A percentile compares a stretch with the other conserved stretches of the same genome.
Conservation (phyloP, 2,113 vertebrate genomes). For the Catharus fuscescens region DNA sequence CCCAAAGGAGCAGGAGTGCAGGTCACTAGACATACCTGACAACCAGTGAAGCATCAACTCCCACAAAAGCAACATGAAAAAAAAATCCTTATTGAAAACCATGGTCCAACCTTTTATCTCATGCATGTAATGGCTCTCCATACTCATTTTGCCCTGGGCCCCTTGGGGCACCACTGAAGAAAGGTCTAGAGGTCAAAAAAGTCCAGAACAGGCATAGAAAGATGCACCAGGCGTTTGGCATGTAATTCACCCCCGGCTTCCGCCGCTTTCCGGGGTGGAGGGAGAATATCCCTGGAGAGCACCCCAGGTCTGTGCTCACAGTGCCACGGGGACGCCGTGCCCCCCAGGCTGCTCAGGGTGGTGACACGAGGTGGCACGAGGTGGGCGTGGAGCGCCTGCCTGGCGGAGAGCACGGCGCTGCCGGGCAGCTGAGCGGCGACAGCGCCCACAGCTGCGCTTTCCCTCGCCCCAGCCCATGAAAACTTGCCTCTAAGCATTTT, state of each 20-base stretch:
- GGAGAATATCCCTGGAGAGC: neutral
- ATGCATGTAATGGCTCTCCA: neutral
- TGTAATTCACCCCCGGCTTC: neutral
- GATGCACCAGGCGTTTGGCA: neutral
- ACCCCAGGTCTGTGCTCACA: accelerated
- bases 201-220: neutral
- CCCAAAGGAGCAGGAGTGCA: neutral
- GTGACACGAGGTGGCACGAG: neutral
- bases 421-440: accelerated
- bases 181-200: constrained; percentile 10
- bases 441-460: neutral
- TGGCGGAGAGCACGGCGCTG: neutral
- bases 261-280: accelerated
- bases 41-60: constrained; percentile 47
- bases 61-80: neutral
- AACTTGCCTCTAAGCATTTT: neutral
- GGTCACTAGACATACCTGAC: constrained; percentile 12
- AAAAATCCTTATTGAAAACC: neutral
- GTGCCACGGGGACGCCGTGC: neutral
- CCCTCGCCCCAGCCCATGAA: neutral
- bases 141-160: neutral
- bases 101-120: neutral
- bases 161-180: neutral
- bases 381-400: neutral
- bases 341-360: neutral